Percentiles rank a stretch among this genome's conserved stretches.
Conservation (phyloP, 2,797 vertebrate species). For the Fringilla coelebs region DNA sequence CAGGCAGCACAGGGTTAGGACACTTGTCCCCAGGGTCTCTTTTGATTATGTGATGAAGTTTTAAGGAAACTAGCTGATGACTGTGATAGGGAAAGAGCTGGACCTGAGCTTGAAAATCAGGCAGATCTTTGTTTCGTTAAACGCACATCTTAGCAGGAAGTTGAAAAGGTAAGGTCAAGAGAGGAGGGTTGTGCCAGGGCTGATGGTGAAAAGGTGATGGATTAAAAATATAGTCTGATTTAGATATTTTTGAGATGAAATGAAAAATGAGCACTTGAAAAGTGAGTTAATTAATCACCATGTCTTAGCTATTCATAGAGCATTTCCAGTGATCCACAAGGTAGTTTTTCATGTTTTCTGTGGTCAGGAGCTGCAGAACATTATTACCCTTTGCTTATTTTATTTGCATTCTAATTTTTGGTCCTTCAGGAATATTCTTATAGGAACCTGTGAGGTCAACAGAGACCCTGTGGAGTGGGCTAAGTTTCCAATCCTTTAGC, state of each 20-base stretch:
- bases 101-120: conserved; percentile 7
- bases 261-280: neutral
- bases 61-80: conserved; percentile 54
- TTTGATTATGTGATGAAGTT: conserved; percentile 54
- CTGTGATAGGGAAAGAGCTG: neutral
- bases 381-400: neutral
- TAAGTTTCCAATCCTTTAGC: neutral
- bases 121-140: conserved; percentile 33
- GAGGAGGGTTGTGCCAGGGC: neutral
- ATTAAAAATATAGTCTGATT: conserved; percentile 6
- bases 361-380: neutral
- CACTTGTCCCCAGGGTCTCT: conserved; percentile 15
- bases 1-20: neutral
- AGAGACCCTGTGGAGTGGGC: neutral
- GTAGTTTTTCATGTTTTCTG: neutral
- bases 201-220: neutral
- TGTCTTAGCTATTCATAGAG: neutral
- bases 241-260: conserved; percentile 8
- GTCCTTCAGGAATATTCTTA: neutral
- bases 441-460: neutral
- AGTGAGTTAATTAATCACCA: conserved; percentile 25
- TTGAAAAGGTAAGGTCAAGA: conserved; percentile 27
- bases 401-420: neutral
- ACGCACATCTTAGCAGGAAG: conserved; percentile 41
- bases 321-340: neutral